Base-by-base conservation (phyloP, 2,797 vertebrate species). In the Chelon auratus region DNA sequence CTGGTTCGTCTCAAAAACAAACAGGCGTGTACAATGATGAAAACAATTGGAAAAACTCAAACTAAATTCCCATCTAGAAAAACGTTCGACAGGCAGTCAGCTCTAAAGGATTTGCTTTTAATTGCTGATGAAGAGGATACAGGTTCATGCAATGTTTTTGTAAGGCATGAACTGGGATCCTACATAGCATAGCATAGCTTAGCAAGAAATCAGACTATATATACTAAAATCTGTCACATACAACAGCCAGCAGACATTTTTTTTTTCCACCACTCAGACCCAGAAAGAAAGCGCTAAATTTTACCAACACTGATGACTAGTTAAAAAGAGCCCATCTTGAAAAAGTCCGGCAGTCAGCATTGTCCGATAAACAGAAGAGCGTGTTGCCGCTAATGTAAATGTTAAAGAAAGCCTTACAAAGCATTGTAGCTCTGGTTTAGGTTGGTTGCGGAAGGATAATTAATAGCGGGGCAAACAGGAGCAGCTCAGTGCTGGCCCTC, bases 381-480 rank as follows among this genome's bases (percentile, higher is more conserved):
- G 15, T 2, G 18, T 53, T 70, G 71, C 13, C 33, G 43, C 17
- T 72, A 68, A 81, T 54, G 59, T 66, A 75, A 65, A 68, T 71
- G 76, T 56, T 82, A 40, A 84, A 81, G 60, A 65, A 62, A 78
- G 63, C 15, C 61, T 62, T 30, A 59, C 37, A 71, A 72, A 80
- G 62, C 68, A 33, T 7, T 33, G 30, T 33, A 33, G 30, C 5
- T 5, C 30, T 33, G 30, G 48, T 85, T 81, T 62, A 68, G 78
- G 80, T 72, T 75, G 78, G 65, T 74, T 15, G 17, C 54, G 69
- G 72, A 68, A 78, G 14, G 55, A 80, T 89, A 92, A 93, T 93
- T 92, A 90, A 90, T 73, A 78, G 68, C 37, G 82, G 71, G 83
- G 82, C 85, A 88, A 86, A 85, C 75, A 80, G 69, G 53, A 87